These are phyloP conservation scores for Hylyphantes graminicola DNA, from an alignment of 1,140 invertebrate species.

Conservation along the genomic window DNA sequence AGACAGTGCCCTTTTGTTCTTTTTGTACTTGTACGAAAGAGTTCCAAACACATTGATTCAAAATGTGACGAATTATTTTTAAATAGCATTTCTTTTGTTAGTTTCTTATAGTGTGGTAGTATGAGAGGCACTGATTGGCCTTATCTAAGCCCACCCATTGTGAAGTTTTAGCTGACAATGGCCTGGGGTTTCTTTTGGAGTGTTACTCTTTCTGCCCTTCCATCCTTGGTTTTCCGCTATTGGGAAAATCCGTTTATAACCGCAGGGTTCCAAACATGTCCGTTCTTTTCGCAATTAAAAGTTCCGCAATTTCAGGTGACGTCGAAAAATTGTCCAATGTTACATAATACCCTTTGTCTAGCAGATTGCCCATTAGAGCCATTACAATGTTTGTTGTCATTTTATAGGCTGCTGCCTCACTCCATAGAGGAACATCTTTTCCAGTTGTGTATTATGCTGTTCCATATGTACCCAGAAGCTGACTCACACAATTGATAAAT, in stretches of 20 bases:
- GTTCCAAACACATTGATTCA: no score
- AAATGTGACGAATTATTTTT: no score
- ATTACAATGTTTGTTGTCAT: slow-evolving; percentile 12
- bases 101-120: no score
- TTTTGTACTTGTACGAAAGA: no score
- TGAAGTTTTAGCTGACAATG: slow-evolving; percentile 19
- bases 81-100: no score
- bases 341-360: slow-evolving; percentile 13
- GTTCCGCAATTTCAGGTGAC: not conserved
- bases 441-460: slow-evolving; percentile 4
- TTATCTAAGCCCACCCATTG: slow-evolving; percentile 14
- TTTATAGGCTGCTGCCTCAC: not conserved
- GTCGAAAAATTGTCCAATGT: slow-evolving; percentile 6
- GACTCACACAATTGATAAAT: not conserved
- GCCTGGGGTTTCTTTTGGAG: slow-evolving; percentile 4
- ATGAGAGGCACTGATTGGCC: not conserved
- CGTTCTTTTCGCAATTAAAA: slow-evolving; percentile 11
- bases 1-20: no score
- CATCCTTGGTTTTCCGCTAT: not conserved
- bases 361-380: not conserved
- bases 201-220: no score
- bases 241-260: not conserved
- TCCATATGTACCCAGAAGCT: not conserved
- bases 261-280: not conserved
- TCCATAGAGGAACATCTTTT: not conserved